Evolutionary conservation across 2,888 invertebrate species (phyloP), one percentile per base, ranked within the genome.

Genomic region (Agriopis marginaria): DNA sequence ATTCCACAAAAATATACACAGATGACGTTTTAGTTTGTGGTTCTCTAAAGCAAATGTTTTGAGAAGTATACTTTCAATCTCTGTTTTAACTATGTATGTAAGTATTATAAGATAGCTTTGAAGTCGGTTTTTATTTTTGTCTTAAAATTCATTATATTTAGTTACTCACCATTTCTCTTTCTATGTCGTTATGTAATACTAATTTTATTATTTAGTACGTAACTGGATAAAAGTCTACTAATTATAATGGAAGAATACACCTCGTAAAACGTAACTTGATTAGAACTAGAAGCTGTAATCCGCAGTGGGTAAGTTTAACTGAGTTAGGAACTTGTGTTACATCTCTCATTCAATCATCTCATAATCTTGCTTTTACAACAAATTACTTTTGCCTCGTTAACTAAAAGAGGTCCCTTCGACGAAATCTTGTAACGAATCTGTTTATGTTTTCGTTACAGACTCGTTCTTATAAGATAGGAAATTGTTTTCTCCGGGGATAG

Each of bases 401-500:
- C 60, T 67, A 80, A 76, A 77, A 76, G 78, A 67, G 75, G 75
- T 77, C 39, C 69, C 55, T 64, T 71, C 77, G 77, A 79, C 77
- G 73, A 78, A 77, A 78, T 80, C 75, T 77, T 77, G 74, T 77
- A 78, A 82, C 76, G 79, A 81, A 83, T 83, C 81, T 75, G 75
- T 77, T 63, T 74, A 73, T 76, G 77, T 79, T 79, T 74, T 71
- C 59, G 67, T 72, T 73, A 67, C 75, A 64, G 74, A 72, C 77
- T 79, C 79, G 80, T 80, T 79, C 78, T 76, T 78, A 79, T 80
- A 80, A 77, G 79, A 78, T 79, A 76, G 75, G 71, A 71, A 74
- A 75, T 72, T 74, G 66, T 67, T 65, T 55, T 61, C 54, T 61
- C 74, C 68, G 62, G 51, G 45, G 54, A 58, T 55, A 63, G 47